These are phyloP conservation scores for Drosophila navojoa DNA, from an alignment of 1,140 invertebrate species.

Conservation along the genomic window DNA sequence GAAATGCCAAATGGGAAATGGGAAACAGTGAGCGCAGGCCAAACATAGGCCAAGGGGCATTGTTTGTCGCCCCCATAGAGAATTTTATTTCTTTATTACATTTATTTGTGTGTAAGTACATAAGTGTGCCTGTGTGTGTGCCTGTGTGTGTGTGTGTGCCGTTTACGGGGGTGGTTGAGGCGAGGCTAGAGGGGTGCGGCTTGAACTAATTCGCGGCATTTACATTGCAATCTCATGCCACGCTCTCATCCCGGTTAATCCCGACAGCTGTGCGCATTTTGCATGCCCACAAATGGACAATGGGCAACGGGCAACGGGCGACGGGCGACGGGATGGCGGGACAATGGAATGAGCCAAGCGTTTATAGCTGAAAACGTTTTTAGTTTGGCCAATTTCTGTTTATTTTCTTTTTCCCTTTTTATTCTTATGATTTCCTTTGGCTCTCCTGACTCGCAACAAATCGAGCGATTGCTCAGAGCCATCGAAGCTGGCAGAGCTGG, in stretches of 20 bases:
- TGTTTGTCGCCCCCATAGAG: slow-evolving; percentile 55
- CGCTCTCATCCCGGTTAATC: slow-evolving; percentile 53
- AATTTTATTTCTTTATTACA: slow-evolving; percentile 75
- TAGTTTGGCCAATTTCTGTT: background rate
- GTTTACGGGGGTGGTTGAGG: slow-evolving; percentile 29
- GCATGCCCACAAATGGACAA: slow-evolving; percentile 18
- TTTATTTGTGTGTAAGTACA: slow-evolving; percentile 65
- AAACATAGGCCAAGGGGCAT: slow-evolving; percentile 52
- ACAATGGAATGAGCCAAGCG: background rate
- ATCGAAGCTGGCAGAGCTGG: background rate
- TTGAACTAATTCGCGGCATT: slow-evolving; percentile 66
- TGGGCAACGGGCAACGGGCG: background rate
- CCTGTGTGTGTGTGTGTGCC: background rate
- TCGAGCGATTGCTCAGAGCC: slow-evolving; percentile 45
- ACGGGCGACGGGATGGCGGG: background rate
- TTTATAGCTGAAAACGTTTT: background rate
- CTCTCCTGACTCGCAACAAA: slow-evolving; percentile 66
- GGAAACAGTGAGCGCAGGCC: slow-evolving; percentile 3
- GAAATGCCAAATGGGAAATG: background rate
- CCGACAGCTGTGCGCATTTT: slow-evolving; percentile 76
- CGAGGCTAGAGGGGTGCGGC: slow-evolving; percentile 5
- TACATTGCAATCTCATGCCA: slow-evolving; percentile 60
- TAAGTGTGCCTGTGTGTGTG: slow-evolving; percentile 2
- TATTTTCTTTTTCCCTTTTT: background rate
- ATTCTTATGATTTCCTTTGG: no score